A percentile compares a stretch with the other conserved stretches of the same genome.
phyloP scores from a whole-genome alignment of 2,888 invertebrate genomes.

The Dryadula phaetusa region DNA sequence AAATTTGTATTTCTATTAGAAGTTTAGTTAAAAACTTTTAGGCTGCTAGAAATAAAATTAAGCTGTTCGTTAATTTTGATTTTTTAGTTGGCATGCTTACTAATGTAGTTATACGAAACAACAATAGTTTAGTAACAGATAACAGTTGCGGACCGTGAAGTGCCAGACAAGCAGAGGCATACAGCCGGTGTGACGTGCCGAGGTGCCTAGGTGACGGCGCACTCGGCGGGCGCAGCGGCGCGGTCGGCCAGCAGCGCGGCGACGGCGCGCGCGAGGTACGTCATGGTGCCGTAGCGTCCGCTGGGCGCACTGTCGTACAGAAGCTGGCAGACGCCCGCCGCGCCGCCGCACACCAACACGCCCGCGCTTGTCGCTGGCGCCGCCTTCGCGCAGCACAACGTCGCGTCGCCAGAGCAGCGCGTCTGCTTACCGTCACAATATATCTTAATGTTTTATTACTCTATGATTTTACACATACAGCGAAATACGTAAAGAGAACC shows the following conservation, averaged over 20 bases:
- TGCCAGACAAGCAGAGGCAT: not conserved
- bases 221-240: conserved; percentile 92
- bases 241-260: conserved; percentile 88
- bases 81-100: no score
- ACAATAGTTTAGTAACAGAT: no score
- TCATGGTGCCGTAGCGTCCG: conserved; percentile 98
- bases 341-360: conserved; percentile 93
- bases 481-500: no score
- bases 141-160: not conserved
- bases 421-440: conserved; percentile 82
- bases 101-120: no score
- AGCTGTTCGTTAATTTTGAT: no score
- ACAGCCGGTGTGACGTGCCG: no score
- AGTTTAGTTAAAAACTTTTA: no score
- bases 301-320: conserved; percentile 99
- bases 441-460: no score
- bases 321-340: conserved; percentile 97
- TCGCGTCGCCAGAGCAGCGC: conserved; percentile 95
- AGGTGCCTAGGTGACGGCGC: conserved; percentile 90
- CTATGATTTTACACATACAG: no score
- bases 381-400: conserved; percentile 95
- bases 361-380: conserved; percentile 72
- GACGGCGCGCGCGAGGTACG: conserved; percentile 95
- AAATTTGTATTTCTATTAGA: no score
- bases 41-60: no score